These are phyloP conservation scores for Drosophila nigromelanica DNA, from an alignment of 1,140 invertebrate species.

Conservation along the genomic window DNA sequence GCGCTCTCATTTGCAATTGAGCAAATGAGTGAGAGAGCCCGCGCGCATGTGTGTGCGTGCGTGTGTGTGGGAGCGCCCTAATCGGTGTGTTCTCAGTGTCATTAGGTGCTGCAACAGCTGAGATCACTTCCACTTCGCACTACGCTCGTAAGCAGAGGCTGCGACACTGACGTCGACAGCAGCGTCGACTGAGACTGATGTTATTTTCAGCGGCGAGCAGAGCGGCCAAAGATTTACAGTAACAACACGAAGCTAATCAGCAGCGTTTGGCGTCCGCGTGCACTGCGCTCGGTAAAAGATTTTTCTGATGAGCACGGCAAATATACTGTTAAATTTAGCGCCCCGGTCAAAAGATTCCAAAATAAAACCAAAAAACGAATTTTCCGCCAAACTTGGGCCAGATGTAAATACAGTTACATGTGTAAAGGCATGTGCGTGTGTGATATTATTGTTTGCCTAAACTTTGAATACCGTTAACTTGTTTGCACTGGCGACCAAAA, in stretches of 20 bases:
- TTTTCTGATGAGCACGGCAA: constrained; percentile 37
- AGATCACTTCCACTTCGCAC: constrained; percentile 67
- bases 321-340: constrained; percentile 56
- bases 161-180: constrained; percentile 9
- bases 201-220: constrained; percentile 70
- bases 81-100: constrained; percentile 64
- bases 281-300: constrained; percentile 55
- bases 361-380: constrained; percentile 13
- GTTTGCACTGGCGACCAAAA: constrained; percentile 31
- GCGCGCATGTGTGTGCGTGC: constrained; percentile 12
- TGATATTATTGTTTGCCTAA: constrained; percentile 21
- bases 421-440: not conserved
- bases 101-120: constrained; percentile 68
- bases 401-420: constrained; percentile 12
- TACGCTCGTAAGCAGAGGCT: constrained; percentile 14
- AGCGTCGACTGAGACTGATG: constrained; percentile 54
- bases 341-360: constrained; percentile 62
- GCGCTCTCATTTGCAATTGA: constrained; percentile 37
- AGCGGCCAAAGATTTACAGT: constrained; percentile 70
- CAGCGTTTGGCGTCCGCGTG: constrained; percentile 69
- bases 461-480: constrained; percentile 35
- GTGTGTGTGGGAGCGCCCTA: constrained; percentile 73
- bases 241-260: constrained; percentile 75
- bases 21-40: not conserved
- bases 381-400: constrained; percentile 30